Evolutionary conservation across 2,888 invertebrate genomes (phyloP).

Genomic region (Drosophila histrio): DNA sequence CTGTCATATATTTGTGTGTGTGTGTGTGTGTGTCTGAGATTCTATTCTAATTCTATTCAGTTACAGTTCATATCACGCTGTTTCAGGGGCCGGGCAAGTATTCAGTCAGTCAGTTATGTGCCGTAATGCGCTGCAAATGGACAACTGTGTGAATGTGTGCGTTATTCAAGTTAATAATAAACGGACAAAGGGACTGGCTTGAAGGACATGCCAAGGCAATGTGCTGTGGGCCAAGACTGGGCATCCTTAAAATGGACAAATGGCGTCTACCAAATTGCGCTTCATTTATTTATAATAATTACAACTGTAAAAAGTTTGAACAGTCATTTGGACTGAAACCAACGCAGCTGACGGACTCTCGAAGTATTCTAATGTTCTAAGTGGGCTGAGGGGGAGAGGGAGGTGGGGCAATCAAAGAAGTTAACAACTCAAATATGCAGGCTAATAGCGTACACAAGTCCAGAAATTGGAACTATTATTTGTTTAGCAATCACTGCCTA

Average conservation of each 20-base stretch:
- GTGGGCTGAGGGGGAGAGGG: background rate
- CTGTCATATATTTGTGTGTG: constrained; percentile 27
- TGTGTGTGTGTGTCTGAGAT: constrained; percentile 10
- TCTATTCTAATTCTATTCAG: constrained; percentile 51
- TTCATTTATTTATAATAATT: constrained; percentile 80
- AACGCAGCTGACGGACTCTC: constrained; percentile 41
- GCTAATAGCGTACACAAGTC: constrained; percentile 59
- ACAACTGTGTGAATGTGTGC: constrained; percentile 60
- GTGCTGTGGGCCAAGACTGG: constrained; percentile 19
- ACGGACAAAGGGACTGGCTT: constrained; percentile 35
- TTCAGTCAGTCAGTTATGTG: constrained; percentile 19
- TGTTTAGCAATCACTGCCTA: constrained; percentile 48
- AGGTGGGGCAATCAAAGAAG: constrained; percentile 38
- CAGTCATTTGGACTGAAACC: constrained; percentile 59
- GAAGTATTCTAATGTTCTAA: background rate
- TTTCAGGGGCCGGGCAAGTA: background rate
- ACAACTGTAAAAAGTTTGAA: constrained; percentile 75
- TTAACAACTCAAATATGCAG: constrained; percentile 68
- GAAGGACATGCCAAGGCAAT: constrained; percentile 42
- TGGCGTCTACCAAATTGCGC: constrained; percentile 63
- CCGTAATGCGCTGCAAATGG: constrained; percentile 45
- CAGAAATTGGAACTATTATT: constrained; percentile 56
- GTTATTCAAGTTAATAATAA: constrained; percentile 67
- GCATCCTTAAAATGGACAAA: constrained; percentile 4
- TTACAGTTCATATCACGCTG: constrained; percentile 41